phyloP scores from a whole-genome alignment of 2,888 invertebrate genomes.

The Maniola hyperantus region DNA sequence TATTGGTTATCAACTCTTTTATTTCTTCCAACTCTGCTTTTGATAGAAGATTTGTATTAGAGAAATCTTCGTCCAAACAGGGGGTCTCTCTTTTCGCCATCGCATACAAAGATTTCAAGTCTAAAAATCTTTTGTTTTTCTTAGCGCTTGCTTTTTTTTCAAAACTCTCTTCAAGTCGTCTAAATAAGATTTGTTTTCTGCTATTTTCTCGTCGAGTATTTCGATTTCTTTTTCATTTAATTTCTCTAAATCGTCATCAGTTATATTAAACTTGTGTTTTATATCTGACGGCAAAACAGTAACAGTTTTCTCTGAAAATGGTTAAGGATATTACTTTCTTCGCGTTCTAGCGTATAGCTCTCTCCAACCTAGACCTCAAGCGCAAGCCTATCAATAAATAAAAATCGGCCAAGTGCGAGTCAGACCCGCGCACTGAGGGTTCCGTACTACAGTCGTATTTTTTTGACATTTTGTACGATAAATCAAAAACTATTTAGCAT shows the following conservation, averaged over 20 bases:
- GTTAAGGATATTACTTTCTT: not conserved
- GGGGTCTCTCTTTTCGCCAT: slow-evolving; percentile 57
- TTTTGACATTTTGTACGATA: too few relatives aligned
- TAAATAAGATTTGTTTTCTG: slow-evolving; percentile 63
- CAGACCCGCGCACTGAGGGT: too few relatives aligned
- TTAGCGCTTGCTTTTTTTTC: slow-evolving; percentile 52
- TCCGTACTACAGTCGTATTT: too few relatives aligned
- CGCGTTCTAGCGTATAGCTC: too few relatives aligned
- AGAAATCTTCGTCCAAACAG: slow-evolving; percentile 48
- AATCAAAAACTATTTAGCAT: too few relatives aligned
- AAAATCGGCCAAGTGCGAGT: too few relatives aligned
- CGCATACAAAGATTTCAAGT: slow-evolving; percentile 62
- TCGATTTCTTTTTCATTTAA: slow-evolving; percentile 66
- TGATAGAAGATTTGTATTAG: slow-evolving; percentile 55
- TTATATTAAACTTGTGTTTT: slow-evolving; percentile 55
- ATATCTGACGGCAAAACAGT: slow-evolving; percentile 49
- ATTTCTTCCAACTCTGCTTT: slow-evolving; percentile 62
- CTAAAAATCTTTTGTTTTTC: slow-evolving; percentile 53
- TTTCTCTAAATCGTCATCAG: slow-evolving; percentile 54
- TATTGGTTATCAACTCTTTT: slow-evolving; percentile 60
- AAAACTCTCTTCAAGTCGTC: slow-evolving; percentile 64
- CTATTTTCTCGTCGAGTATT: slow-evolving; percentile 65
- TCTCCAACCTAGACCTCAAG: not conserved
- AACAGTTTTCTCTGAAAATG: slow-evolving; percentile 41
- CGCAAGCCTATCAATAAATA: too few relatives aligned